phyloP scores from a whole-genome alignment of 1,140 invertebrate genomes.

The Wasmannia auropunctata region DNA sequence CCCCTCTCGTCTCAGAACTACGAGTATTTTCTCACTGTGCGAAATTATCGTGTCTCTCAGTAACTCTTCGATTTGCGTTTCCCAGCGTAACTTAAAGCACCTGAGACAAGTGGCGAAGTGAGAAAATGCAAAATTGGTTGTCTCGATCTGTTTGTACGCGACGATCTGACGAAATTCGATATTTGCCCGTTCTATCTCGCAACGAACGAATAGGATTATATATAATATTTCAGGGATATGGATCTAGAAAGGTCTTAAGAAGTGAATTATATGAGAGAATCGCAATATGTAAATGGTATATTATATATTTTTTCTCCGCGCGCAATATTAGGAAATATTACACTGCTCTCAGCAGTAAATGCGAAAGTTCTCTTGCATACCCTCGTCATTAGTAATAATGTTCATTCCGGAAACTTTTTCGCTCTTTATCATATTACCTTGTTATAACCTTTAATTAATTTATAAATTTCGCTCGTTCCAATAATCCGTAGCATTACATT shows the following conservation, averaged over 20 bases:
- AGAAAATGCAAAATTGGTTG: conserved; percentile 49
- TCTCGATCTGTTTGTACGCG: conserved; percentile 6
- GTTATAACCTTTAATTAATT: conserved; percentile 37
- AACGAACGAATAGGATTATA: background rate
- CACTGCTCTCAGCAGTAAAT: background rate
- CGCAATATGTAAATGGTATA: background rate
- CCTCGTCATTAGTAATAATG: background rate
- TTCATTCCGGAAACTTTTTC: background rate
- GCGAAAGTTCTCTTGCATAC: background rate
- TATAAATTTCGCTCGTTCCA: conserved; percentile 8
- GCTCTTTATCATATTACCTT: background rate
- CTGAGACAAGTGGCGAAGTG: conserved; percentile 53
- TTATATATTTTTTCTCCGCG: background rate
- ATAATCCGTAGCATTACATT: conserved; percentile 9
- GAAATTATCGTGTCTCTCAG: conserved; percentile 53
- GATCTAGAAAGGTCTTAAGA: background rate
- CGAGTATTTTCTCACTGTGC: conserved; percentile 59
- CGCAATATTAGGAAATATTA: background rate
- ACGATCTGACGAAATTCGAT: conserved; percentile 37
- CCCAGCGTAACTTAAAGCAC: conserved; percentile 29
- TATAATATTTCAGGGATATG: conserved; percentile 1
- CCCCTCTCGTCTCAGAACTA: background rate
- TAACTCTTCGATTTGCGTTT: conserved; percentile 54
- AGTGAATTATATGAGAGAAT: background rate
- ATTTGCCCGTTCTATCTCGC: background rate